phyloP scores from a whole-genome alignment of 2,113 vertebrate genomes.

The Pelecanus crispus region DNA sequence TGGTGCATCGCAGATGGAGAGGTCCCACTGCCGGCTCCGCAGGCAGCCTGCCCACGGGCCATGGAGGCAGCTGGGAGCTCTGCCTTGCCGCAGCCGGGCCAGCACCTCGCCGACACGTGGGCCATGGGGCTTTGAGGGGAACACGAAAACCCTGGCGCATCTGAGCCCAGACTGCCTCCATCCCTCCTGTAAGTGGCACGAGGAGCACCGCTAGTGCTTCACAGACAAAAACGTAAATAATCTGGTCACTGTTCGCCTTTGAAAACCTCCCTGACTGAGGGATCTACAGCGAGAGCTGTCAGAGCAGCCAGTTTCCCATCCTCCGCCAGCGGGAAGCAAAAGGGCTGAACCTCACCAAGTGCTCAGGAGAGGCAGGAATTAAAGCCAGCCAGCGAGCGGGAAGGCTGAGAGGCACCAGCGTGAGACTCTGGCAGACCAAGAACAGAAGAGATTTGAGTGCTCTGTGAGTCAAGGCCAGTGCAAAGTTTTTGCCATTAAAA shows the following conservation, averaged over 20 bases:
- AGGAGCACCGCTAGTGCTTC: not conserved
- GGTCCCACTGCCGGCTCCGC: not conserved
- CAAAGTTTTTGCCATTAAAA: not conserved
- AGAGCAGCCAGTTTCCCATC: not conserved
- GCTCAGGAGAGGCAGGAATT: not conserved
- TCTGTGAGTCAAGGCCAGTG: not conserved
- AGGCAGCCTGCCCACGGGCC: not conserved
- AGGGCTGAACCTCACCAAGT: not conserved
- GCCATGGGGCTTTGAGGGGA: not conserved
- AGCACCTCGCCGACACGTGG: not conserved
- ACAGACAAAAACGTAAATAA: not conserved
- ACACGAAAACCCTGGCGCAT: fast-evolving
- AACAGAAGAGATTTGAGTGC: not conserved
- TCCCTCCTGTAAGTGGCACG: fast-evolving
- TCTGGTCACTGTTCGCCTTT: not conserved
- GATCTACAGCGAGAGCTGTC: fast-evolving
- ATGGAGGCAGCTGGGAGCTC: fast-evolving
- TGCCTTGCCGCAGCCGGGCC: not conserved
- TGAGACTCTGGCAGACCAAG: not conserved
- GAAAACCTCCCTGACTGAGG: not conserved
- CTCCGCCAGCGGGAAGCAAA: fast-evolving
- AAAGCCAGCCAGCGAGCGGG: not conserved
- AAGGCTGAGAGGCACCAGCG: not conserved
- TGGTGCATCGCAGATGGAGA: fast-evolving
- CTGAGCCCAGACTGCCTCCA: not conserved